Percentiles rank a stretch among this genome's conserved stretches.
phyloP scores from a whole-genome alignment of 2,113 vertebrate species.

The Thunnus thynnus region DNA sequence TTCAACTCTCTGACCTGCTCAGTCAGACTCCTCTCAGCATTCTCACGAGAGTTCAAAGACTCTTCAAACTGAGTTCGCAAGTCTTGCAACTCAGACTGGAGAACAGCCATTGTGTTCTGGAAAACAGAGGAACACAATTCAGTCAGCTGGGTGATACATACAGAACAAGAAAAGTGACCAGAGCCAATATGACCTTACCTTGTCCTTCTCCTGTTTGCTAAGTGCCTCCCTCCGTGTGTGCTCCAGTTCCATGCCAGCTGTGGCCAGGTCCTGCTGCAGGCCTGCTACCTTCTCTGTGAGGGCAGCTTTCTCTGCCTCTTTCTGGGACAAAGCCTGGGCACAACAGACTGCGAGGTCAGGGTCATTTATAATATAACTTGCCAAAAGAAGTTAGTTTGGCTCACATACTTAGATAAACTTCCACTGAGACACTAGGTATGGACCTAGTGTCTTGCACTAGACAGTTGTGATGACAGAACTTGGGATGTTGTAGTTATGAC shows the following conservation, averaged over 20 bases:
- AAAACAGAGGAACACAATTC: constrained; percentile 1
- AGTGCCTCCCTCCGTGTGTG: constrained; percentile 78
- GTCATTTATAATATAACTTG: not conserved
- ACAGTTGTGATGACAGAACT: not conserved
- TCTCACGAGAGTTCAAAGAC: constrained; percentile 77
- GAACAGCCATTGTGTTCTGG: constrained; percentile 69
- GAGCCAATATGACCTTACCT: constrained; percentile 77
- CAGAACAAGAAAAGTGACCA: not conserved
- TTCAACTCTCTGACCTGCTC: constrained; percentile 79
- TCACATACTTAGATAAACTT: not conserved
- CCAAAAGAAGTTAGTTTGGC: not conserved
- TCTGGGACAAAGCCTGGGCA: constrained; percentile 85
- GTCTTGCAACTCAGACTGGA: constrained; percentile 73
- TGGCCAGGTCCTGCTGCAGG: constrained; percentile 77
- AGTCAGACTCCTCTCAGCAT: constrained; percentile 67
- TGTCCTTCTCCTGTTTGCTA: constrained; percentile 81
- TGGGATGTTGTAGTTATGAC: not conserved
- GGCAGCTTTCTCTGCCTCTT: constrained; percentile 82
- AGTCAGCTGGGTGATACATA: not conserved
- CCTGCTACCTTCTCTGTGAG: constrained; percentile 79
- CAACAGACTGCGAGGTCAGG: constrained; percentile 10
- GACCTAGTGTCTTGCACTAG: not conserved
- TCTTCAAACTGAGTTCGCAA: constrained; percentile 83
- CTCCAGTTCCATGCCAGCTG: constrained; percentile 75
- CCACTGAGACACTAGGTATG: not conserved